phyloP scores from a whole-genome alignment of 2,113 vertebrate genomes.

The Callipepla squamata region DNA sequence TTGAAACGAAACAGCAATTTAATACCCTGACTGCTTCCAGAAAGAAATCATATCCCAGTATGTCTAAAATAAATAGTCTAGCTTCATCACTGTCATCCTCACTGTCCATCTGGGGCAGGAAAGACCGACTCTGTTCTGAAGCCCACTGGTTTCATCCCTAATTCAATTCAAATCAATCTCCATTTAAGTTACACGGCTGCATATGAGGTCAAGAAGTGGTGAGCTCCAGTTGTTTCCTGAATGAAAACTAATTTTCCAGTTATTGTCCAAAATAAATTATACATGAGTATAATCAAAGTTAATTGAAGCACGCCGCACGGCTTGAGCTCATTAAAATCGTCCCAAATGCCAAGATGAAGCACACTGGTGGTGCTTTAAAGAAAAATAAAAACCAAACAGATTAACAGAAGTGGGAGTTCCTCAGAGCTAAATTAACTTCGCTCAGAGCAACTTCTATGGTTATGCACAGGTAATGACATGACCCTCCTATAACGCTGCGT shows the following conservation, averaged over 20 bases:
- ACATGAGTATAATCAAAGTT: too few relatives aligned
- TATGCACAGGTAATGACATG: fast-evolving
- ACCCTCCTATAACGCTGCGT: fast-evolving
- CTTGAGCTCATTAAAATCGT: too few relatives aligned
- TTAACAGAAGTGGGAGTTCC: not conserved
- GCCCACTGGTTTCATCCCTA: not conserved
- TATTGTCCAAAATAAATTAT: too few relatives aligned
- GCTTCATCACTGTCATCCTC: not conserved
- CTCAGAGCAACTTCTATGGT: not conserved
- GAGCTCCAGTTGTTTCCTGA: constrained; percentile 22
- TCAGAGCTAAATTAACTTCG: not conserved
- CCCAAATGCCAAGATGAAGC: not conserved
- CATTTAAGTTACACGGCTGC: not conserved
- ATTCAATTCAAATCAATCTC: not conserved
- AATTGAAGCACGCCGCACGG: too few relatives aligned
- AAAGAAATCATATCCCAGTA: too few relatives aligned
- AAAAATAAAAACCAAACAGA: not conserved
- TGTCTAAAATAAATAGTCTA: not conserved
- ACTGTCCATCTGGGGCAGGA: not conserved
- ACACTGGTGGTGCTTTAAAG: not conserved
- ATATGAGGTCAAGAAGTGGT: not conserved
- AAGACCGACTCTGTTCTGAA: not conserved
- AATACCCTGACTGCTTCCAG: too few relatives aligned
- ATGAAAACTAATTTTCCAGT: too few relatives aligned
- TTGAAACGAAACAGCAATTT: too few relatives aligned